Evolutionary conservation across 2,888 invertebrate genomes (phyloP).

Genomic region (Leptura quadrifasciata): DNA sequence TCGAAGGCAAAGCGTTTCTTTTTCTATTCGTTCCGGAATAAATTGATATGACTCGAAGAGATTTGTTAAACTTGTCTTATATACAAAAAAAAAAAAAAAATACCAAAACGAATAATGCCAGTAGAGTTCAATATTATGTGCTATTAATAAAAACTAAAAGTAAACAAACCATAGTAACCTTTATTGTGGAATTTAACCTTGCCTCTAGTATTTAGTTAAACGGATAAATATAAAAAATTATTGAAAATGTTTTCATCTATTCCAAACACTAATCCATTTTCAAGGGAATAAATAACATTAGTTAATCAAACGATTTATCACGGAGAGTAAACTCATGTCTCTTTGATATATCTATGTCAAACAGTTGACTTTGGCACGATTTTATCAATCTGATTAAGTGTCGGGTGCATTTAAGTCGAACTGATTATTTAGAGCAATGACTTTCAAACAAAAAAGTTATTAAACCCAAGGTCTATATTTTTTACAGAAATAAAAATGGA

Average conservation of each 20-base stretch:
- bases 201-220: neutral
- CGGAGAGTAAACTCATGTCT: conserved; percentile 24
- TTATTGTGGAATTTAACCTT: neutral
- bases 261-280: neutral
- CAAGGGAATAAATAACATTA: conserved; percentile 10
- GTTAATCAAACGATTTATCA: conserved; percentile 4
- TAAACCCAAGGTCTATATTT: neutral
- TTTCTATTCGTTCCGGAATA: too few species aligned
- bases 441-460: neutral
- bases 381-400: neutral
- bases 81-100: neutral
- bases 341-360: conserved; percentile 2
- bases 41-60: too few species aligned
- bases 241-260: neutral
- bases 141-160: neutral
- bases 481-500: neutral
- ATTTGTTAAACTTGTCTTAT: too few species aligned
- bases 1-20: too few species aligned
- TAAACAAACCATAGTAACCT: conserved; percentile 10
- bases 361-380: conserved; percentile 4
- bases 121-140: neutral
- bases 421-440: neutral
- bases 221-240: neutral
- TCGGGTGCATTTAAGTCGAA: neutral
- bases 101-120: neutral